Evolutionary conservation across 2,888 invertebrate species (phyloP).

Genomic region (Macroteleia sp.): DNA sequence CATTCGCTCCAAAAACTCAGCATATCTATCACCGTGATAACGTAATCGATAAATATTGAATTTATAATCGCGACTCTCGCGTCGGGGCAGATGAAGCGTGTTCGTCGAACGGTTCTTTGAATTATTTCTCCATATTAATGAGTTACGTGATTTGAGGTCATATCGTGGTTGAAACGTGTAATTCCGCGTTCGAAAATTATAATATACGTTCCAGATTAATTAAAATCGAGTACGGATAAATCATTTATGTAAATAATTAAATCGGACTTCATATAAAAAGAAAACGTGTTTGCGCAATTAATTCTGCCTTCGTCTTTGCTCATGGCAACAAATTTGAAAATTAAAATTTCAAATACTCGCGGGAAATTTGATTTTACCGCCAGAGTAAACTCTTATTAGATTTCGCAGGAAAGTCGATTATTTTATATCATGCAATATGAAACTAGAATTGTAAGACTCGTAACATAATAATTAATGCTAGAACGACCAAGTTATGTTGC

Average conservation of each 20-base stretch:
- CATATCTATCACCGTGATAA: conserved; percentile 13
- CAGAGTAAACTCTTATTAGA: no score
- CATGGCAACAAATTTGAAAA: no score
- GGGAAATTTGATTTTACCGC: no score
- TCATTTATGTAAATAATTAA: conserved; percentile 37
- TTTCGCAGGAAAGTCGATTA: no score
- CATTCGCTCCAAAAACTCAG: conserved; percentile 19
- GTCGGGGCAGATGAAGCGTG: conserved; percentile 37
- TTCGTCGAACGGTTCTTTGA: conserved; percentile 51
- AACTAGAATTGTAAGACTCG: no score
- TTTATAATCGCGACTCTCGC: conserved; percentile 33
- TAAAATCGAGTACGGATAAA: conserved; percentile 34
- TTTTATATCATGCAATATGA: no score
- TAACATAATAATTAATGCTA: no score
- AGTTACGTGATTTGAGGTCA: conserved; percentile 52
- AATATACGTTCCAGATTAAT: conserved; percentile 41
- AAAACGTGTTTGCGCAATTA: no score
- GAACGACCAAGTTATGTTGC: background rate
- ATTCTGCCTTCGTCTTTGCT: no score
- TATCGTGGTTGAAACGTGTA: conserved; percentile 33
- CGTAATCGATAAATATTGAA: conserved; percentile 44
- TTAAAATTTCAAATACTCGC: no score
- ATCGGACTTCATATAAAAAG: background rate
- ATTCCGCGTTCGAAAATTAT: conserved; percentile 39
- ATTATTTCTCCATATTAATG: conserved; percentile 49